Percentiles rank a stretch among this genome's conserved stretches.
Conservation (phyloP, 2,888 invertebrate genomes). For the Eubasilissa splendida region DNA sequence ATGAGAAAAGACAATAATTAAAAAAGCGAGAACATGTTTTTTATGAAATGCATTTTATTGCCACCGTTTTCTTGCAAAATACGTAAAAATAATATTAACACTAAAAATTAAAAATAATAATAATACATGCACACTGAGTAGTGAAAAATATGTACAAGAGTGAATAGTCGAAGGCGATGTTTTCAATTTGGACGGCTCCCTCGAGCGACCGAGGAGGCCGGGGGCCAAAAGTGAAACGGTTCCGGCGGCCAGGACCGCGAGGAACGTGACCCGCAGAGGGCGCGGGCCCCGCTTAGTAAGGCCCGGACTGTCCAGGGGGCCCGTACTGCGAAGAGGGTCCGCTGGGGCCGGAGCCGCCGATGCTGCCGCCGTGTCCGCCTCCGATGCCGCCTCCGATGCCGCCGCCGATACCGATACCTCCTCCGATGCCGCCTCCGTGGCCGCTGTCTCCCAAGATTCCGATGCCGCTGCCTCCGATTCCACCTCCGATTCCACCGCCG, state of each 20-base stretch:
- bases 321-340: constrained; percentile 59
- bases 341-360: constrained; percentile 60
- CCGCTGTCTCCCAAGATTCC: constrained; percentile 67
- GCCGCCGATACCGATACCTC: constrained; percentile 39
- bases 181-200: constrained; percentile 59
- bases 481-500: constrained; percentile 60
- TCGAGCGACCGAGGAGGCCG: constrained; percentile 55
- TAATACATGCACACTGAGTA: constrained; percentile 60
- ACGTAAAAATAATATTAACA: constrained; percentile 60
- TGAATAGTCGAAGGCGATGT: constrained; percentile 58
- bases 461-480: constrained; percentile 59
- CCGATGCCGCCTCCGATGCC: constrained; percentile 56
- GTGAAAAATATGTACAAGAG: constrained; percentile 61
- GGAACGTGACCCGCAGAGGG: constrained; percentile 53
- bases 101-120: constrained; percentile 60
- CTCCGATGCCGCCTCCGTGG: constrained; percentile 75
- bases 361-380: constrained; percentile 60
- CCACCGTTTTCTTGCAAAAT: constrained; percentile 64
- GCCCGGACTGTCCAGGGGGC: constrained; percentile 66
- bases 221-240: constrained; percentile 57
- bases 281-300: constrained; percentile 62
- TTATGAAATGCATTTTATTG: constrained; percentile 65
- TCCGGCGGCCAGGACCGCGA: constrained; percentile 40
- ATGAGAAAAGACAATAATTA: constrained; percentile 51
- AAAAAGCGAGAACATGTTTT: constrained; percentile 51